phyloP scores from a whole-genome alignment of 1,140 invertebrate genomes.

The Brachionus paranguensis region DNA sequence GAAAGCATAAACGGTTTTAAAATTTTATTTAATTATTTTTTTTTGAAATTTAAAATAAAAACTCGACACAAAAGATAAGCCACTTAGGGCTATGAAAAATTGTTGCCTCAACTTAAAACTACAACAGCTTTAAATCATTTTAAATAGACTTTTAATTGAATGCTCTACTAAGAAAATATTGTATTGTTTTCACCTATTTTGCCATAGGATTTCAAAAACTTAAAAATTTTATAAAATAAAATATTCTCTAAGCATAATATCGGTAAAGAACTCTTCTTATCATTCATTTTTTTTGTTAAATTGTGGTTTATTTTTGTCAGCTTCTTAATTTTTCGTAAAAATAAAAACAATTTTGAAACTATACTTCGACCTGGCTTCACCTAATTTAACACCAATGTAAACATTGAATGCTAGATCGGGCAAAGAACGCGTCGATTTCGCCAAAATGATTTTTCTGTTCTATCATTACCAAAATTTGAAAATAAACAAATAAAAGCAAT shows the following conservation, averaged over 20 bases:
- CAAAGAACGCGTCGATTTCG: neutral
- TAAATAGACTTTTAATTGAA: conserved; percentile 13
- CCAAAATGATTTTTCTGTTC: neutral
- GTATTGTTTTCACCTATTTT: neutral
- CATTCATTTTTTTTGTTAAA: neutral
- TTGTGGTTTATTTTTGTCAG: neutral
- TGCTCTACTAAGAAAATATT: neutral
- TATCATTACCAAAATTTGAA: neutral
- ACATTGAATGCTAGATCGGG: neutral
- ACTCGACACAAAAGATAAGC: conserved; percentile 24
- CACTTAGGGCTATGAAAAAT: conserved; percentile 11
- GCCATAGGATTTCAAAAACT: neutral
- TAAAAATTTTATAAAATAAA: neutral
- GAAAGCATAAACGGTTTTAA: neutral
- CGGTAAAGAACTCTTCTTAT: neutral
- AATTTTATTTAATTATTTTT: neutral
- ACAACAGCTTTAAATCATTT: conserved; percentile 12
- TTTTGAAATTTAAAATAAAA: neutral
- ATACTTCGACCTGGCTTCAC: neutral
- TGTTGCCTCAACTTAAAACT: neutral
- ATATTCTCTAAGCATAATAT: neutral
- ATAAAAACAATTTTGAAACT: neutral
- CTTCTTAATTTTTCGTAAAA: neutral
- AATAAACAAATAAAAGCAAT: neutral
- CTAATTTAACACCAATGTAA: neutral